Base-by-base conservation (phyloP, 2,113 vertebrate species). In the Gymnorhina tibicen region DNA sequence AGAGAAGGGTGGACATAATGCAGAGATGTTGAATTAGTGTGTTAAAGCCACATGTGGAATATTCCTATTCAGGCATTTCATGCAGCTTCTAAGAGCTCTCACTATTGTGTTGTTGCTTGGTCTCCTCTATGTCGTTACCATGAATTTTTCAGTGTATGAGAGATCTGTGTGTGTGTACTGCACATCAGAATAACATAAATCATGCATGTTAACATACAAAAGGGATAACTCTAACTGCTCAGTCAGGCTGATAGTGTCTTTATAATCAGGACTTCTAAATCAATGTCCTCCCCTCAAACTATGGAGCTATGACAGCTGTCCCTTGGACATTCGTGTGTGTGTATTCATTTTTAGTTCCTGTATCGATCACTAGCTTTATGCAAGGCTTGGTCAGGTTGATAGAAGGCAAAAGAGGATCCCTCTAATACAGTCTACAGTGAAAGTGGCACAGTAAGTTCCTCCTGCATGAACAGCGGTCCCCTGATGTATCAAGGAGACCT, bases 101-200 rank as follows among this genome's bases (percentile, higher is more conserved):
- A 7, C 52, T 60, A 52, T 58, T 0, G 0, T 53, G 64, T 55
- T 93, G 64, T 81, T 89, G n/a, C 86, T 78, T 89, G 69, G 56
- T 68, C 74, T 93, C 85, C 44, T 89, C 79, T 84, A 73, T 84
- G 79, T 94, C 20, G 0, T 85, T 94, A 42, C 30, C 62, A 96
- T 97, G 37, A 97, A 96, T 97, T 94, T 97, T 97, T 97, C 70
- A 97, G 88, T 35, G 49, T 85, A 10, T 74, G 84, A 89, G 88
- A 89, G 91, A 93, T 13, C 80, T 33, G 6, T 66, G 62, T 91
- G 62, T 91, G 56, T 55, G 58, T 81, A 81, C 17, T 76, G 80
- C 83, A 85, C 73, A 69, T 95, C 66, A 58, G 79, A 89, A 79
- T 75, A 72, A 53, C 35, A 96, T 94, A 93, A 97, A 97, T 96